Evolutionary conservation across 2,797 vertebrate genomes (phyloP).

Genomic region (Micromesistius poutassou): DNA sequence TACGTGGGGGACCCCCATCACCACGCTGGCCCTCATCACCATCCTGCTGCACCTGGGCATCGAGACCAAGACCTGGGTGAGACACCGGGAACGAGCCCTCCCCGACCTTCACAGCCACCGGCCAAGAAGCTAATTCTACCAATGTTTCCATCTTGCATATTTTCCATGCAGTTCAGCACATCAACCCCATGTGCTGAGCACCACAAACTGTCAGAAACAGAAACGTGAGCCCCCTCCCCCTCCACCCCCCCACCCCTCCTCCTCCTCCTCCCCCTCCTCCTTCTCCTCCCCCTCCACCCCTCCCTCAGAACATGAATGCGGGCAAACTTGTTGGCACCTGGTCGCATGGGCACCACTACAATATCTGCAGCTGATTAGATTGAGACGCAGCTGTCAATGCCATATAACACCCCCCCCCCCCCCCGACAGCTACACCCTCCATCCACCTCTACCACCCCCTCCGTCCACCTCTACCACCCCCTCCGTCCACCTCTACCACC

Average conservation of each 20-base stretch:
- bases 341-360: conserved; percentile 33
- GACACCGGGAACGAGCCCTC: conserved; percentile 17
- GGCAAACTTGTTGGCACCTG: conserved; percentile 19
- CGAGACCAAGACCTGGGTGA: conserved; percentile 98
- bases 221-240: background rate
- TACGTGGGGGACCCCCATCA: conserved; percentile 94
- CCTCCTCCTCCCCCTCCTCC: background rate
- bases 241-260: background rate
- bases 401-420: conserved; percentile 47
- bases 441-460: conserved; percentile 12
- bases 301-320: background rate
- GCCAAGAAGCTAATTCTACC: background rate
- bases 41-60: conserved; percentile 93
- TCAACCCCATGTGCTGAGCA: background rate
- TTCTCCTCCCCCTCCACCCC: background rate
- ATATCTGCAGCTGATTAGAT: conserved; percentile 52
- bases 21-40: conserved; percentile 85
- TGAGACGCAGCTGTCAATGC: conserved; percentile 37
- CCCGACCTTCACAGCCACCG: background rate
- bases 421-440: background rate
- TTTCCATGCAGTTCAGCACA: background rate
- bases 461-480: conserved; percentile 6
- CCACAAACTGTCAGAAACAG: background rate
- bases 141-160: background rate
- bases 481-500: conserved; percentile 1